Conservation (phyloP, 2,113 vertebrate genomes). For the Erpornis zantholeuca region DNA sequence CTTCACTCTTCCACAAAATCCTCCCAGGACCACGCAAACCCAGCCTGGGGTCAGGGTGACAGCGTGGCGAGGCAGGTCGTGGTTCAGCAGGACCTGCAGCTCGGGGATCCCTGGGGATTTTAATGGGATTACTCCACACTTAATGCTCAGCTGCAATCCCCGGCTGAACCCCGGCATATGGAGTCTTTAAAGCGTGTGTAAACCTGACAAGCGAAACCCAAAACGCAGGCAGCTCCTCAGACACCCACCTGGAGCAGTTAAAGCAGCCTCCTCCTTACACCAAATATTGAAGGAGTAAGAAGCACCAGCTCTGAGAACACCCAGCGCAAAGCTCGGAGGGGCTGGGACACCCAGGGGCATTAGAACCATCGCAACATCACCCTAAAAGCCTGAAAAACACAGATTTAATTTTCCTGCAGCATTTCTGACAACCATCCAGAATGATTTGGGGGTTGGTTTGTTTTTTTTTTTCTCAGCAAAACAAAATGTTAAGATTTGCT, state of each 20-base stretch:
- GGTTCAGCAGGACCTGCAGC: not conserved
- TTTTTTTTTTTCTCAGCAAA: not conserved
- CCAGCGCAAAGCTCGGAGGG: accelerated
- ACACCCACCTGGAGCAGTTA: not conserved
- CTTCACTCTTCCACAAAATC: not conserved
- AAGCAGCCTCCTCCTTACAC: not conserved
- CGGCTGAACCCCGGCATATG: not conserved
- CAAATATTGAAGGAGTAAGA: not conserved
- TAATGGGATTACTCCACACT: not conserved
- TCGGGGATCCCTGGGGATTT: not conserved
- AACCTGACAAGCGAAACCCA: not conserved
- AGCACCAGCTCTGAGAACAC: not conserved
- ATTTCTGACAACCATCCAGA: not conserved
- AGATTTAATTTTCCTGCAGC: not conserved
- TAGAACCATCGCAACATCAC: not conserved
- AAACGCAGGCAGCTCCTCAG: not conserved
- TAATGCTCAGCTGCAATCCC: not conserved
- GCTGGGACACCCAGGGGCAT: not conserved
- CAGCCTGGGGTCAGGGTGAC: not conserved
- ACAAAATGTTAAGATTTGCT: not conserved
- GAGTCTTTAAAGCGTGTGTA: not conserved
- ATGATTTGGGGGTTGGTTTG: accelerated
- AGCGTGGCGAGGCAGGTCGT: accelerated
- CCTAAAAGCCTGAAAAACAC: not conserved
- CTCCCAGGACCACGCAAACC: not conserved